A percentile compares a stretch with the other conserved stretches of the same genome.
phyloP scores from a whole-genome alignment of 2,888 invertebrate species.

The Tenthredo notha region DNA sequence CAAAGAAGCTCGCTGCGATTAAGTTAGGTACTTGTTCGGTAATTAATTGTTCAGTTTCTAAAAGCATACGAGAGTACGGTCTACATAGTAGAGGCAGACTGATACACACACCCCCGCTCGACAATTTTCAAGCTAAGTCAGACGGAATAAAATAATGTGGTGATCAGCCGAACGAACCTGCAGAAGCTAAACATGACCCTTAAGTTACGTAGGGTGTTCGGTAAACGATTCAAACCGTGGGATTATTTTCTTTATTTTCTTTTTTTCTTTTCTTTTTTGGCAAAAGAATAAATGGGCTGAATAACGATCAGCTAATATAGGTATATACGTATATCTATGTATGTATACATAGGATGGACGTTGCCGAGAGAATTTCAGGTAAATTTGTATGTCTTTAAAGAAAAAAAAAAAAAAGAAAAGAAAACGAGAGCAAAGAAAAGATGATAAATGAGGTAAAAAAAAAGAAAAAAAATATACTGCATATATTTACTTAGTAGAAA shows the following conservation, averaged over 20 bases:
- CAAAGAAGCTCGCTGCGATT: background rate
- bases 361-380: background rate
- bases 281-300: background rate
- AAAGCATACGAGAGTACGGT: background rate
- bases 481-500: no score
- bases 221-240: background rate
- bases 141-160: conserved; percentile 41
- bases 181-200: background rate
- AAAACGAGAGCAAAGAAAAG: background rate
- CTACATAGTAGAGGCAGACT: background rate
- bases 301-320: conserved; percentile 2
- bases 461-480: no score
- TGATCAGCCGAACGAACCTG: conserved; percentile 10
- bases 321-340: background rate
- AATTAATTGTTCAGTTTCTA: conserved; percentile 16
- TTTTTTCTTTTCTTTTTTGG: background rate
- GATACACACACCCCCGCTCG: background rate
- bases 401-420: background rate
- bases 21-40: background rate
- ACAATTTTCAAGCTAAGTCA: conserved; percentile 5
- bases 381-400: background rate
- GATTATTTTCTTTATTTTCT: background rate
- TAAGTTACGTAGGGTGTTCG: background rate
- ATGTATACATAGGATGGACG: no score
- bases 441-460: background rate